Base-by-base conservation (phyloP, 1,140 invertebrate genomes). In the Schlechtendalia chinensis region DNA sequence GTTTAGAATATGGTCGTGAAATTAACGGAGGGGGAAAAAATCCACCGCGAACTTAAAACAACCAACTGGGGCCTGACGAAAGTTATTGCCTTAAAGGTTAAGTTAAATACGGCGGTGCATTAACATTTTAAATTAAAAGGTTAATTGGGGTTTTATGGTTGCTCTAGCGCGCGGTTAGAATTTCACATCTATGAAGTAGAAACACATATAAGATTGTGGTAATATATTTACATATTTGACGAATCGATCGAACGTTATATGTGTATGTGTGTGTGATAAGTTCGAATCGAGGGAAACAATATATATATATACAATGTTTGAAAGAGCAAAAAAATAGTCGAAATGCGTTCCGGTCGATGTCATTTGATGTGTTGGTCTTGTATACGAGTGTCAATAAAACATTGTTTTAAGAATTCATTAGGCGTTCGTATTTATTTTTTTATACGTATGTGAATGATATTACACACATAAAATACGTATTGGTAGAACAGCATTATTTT, bases 41-140 rank as follows among this genome's bases (percentile, higher is more conserved):
- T 50, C 19, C 53, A 61, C 8, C 32, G 32, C 24, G n/a, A 50
- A 50, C 45, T 39, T 67, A 50, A 69, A 69, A 69, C 24, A 24
- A 47, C 67, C 16, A 47, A 24, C 67, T 27, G 67, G 45, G 67
- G 67, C 17, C 45, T 50, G 56, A 16, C n/a, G n/a, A 77, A 77
- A 77, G 74, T 77, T 77, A 77, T 59, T 77, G 59, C 14, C 39
- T 39, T 45, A 79, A 79, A 79, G 75, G 75, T 79, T 79, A 79
- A 79, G 75, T 79, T 79, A 79, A 79, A 79, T 79, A 59, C 39
- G 39, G 39, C 32, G 56, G 39, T 27, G 58, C 56, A 79, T 79
- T 79, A 79, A 79, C 75, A 79, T 79, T 79, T 79, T 61, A 79
- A 79, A 61, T 79, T 79, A 79, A 79, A 79, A 79, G 75, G 75